Conservation (phyloP, 2,797 vertebrate genomes). For the Gymnocypris eckloni region DNA sequence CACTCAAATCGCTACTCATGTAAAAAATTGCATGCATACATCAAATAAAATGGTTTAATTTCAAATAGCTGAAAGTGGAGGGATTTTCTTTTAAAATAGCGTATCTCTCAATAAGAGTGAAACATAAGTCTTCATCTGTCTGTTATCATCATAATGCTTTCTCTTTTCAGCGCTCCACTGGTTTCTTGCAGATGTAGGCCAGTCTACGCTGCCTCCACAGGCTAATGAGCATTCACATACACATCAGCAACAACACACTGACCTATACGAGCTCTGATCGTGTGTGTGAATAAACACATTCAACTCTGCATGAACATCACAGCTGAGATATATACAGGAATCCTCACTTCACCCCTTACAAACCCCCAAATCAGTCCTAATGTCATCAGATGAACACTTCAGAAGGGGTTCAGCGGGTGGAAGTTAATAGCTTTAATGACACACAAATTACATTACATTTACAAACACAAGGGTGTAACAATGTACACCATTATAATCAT, state of each 20-base stretch:
- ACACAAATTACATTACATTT: not conserved
- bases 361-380: not conserved
- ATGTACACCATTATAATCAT: not conserved
- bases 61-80: not conserved
- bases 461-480: not conserved
- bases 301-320: not conserved
- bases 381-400: not conserved
- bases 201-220: not conserved
- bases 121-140: not conserved
- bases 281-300: constrained; percentile 4
- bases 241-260: not conserved
- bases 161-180: not conserved
- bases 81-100: not conserved
- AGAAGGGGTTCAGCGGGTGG: not conserved
- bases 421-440: constrained; percentile 13
- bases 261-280: constrained; percentile 6
- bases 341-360: not conserved
- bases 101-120: not conserved
- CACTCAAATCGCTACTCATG: not conserved
- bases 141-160: not conserved
- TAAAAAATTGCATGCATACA: not conserved
- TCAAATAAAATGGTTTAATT: not conserved
- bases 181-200: not conserved
- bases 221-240: not conserved
- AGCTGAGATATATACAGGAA: not conserved